A percentile compares a stretch with the other conserved stretches of the same genome.
phyloP scores from a whole-genome alignment of 2,797 vertebrate species.

The Sebastes oblongus region DNA sequence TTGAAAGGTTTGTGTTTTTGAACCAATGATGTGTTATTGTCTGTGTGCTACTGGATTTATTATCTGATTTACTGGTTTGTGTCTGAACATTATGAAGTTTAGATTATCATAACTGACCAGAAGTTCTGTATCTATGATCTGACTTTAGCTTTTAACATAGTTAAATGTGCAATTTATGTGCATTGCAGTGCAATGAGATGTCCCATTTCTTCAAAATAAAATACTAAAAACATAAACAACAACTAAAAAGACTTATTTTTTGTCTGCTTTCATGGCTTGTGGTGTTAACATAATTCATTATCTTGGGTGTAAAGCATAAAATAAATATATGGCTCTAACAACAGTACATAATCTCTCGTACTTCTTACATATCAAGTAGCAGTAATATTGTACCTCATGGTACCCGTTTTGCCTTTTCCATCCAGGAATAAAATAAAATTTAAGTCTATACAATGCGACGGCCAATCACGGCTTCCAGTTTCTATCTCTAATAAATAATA shows the following conservation, averaged over 20 bases:
- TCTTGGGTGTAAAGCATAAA: slow-evolving; percentile 40
- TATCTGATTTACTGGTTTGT: background rate
- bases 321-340: slow-evolving; percentile 65
- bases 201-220: slow-evolving; percentile 4
- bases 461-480: slow-evolving; percentile 9
- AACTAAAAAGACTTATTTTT: background rate
- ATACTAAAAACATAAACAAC: background rate
- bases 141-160: background rate
- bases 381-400: slow-evolving; percentile 27
- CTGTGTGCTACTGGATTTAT: background rate
- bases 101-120: background rate
- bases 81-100: background rate
- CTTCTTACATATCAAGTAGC: slow-evolving; percentile 18
- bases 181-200: background rate
- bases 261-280: slow-evolving; percentile 32
- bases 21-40: background rate
- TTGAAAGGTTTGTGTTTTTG: background rate
- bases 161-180: background rate
- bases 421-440: background rate
- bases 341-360: slow-evolving; percentile 46
- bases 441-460: background rate
- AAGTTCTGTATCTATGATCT: background rate
- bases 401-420: slow-evolving; percentile 5
- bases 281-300: slow-evolving; percentile 18
- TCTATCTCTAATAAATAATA: slow-evolving; percentile 27